Evolutionary conservation across 2,888 invertebrate species (phyloP), one percentile per base, ranked within the genome.

Genomic region (Agonopterix alstromeriana): DNA sequence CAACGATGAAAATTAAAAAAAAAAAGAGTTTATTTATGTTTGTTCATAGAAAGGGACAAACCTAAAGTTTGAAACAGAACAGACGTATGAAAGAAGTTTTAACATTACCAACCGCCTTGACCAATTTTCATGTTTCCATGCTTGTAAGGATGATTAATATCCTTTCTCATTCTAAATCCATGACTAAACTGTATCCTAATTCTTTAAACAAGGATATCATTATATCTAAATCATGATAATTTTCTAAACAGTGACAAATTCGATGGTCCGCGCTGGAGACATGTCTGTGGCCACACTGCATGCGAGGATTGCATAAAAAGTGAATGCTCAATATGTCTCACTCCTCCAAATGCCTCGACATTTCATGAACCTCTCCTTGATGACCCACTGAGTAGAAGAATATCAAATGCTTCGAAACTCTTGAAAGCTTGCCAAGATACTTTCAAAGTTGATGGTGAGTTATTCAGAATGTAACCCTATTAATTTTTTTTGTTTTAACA

Each of bases 371-470:
- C 68, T 51, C 36, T 55, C 36, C 10, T 57, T 40, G 85, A 85
- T 63, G 48, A 56, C 43, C 64, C 66, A 17, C 61, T 68, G 17
- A 69, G 70, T 36, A 53, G 58, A 48, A 70, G 73, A 51, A 67
- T 67, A 10, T 55, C 68, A 50, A 71, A 78, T 68, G 70, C 71
- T 35, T 53, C 57, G 43, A 55, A 56, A 48, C 61, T 85, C 36
- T 54, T 79, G 44, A 67, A 61, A 49, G 51, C 60, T 36, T 83
- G 73, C 61, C 68, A 82, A 65, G 67, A 77, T 35, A 55, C 70
- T 38, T 82, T 80, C 58, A 60, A 75, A 49, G 48, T 75, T 47
- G 73, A 82, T 73, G 83, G 87, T 84, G 71, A 52, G 52, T 52
- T 36, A n/a, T 17, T 27, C 7, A 27, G 27, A 27, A 27, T 27